Percentiles rank a stretch among this genome's conserved stretches.
Conservation (phyloP, 1,140 invertebrate genomes). For the Meteorus sp. region DNA sequence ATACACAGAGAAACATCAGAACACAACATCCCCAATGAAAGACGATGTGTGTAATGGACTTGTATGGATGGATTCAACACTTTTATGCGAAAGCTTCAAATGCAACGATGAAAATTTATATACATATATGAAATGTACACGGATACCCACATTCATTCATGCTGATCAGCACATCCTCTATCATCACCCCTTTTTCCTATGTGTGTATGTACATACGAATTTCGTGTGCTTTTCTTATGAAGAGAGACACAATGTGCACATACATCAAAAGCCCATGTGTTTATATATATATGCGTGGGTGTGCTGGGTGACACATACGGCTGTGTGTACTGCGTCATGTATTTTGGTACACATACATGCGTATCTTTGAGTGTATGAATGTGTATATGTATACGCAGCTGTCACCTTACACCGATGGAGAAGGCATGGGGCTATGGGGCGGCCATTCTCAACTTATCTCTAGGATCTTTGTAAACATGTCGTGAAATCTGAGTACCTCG, state of each 20-base stretch:
- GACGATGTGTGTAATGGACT: too few relatives aligned
- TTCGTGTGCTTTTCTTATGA: neutral
- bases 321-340: slow-evolving; percentile 3
- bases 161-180: too few relatives aligned
- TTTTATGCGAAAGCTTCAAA: too few relatives aligned
- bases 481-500: slow-evolving; percentile 60
- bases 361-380: slow-evolving; percentile 28
- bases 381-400: slow-evolving; percentile 54
- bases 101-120: too few relatives aligned
- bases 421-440: slow-evolving; percentile 50
- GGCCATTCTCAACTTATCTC: slow-evolving; percentile 62
- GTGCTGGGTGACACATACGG: neutral
- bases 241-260: neutral
- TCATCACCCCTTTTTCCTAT: neutral
- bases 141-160: too few relatives aligned
- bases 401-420: slow-evolving; percentile 59
- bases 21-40: too few relatives aligned
- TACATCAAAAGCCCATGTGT: neutral
- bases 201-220: neutral
- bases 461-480: slow-evolving; percentile 62
- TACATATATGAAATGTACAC: too few relatives aligned
- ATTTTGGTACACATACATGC: slow-evolving; percentile 20
- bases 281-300: neutral
- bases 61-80: too few relatives aligned
- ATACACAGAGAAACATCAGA: too few relatives aligned